Evolutionary conservation across 2,797 vertebrate genomes (phyloP).

Genomic region (Danio aesculapii): DNA sequence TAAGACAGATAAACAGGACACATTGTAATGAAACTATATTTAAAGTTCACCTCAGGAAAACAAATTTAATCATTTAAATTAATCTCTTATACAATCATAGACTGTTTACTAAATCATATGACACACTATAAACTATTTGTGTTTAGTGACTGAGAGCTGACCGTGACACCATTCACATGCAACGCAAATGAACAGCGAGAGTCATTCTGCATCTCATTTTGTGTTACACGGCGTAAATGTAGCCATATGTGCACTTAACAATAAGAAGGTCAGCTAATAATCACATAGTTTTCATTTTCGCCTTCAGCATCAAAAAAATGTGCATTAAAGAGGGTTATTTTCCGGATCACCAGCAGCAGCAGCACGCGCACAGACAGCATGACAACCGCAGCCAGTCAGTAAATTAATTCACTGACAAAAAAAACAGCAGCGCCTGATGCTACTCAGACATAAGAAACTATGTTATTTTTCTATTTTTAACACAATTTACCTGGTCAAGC

Average conservation of each 20-base stretch:
- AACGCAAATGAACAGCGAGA: not conserved
- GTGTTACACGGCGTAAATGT: not conserved
- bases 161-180: not conserved
- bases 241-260: not conserved
- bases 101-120: no score
- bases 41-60: no score
- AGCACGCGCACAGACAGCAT: slow-evolving; percentile 31
- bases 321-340: not conserved
- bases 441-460: not conserved
- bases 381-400: not conserved
- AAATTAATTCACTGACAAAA: not conserved
- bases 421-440: not conserved
- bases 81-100: not conserved
- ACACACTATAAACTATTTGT: not conserved
- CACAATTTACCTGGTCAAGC: slow-evolving; percentile 85
- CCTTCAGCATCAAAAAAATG: not conserved
- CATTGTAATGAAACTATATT: no score
- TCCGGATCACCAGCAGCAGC: not conserved
- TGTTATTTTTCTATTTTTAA: no score
- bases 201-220: not conserved
- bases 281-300: not conserved
- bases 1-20: no score
- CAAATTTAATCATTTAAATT: no score
- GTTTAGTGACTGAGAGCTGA: not conserved
- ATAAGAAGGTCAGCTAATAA: not conserved